A percentile compares a stretch with the other conserved stretches of the same genome.
These are phyloP conservation scores for Anisognathus igniventris DNA, from an alignment of 2,797 vertebrate genomes.

Conservation along the genomic window DNA sequence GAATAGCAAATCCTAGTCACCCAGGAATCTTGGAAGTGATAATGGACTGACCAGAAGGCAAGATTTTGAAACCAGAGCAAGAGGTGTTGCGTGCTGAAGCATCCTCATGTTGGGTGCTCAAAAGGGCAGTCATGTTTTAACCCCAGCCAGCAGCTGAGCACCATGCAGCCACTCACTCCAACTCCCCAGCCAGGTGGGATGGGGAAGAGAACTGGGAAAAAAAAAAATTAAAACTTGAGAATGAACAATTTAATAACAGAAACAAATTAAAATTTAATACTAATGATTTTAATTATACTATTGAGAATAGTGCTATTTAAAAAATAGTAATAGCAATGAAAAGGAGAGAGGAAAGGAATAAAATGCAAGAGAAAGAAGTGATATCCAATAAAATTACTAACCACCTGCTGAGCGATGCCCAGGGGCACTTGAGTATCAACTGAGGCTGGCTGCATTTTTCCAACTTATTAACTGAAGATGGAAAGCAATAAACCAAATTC, in stretches of 20 bases:
- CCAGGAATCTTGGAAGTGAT: background rate
- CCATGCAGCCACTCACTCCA: background rate
- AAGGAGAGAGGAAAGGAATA: background rate
- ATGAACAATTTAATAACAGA: background rate
- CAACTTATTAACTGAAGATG: background rate
- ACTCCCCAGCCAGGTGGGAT: background rate
- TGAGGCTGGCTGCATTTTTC: background rate
- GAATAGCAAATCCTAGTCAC: background rate
- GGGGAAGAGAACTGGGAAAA: background rate
- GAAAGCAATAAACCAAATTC: background rate
- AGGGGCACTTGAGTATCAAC: background rate
- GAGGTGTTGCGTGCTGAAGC: accelerated
- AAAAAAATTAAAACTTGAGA: accelerated
- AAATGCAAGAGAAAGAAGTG: background rate
- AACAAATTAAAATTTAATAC: background rate
- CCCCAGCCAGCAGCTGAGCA: background rate
- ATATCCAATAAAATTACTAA: background rate
- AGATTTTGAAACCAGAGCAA: background rate
- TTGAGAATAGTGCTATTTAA: background rate
- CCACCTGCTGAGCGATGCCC: accelerated
- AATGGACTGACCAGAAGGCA: background rate
- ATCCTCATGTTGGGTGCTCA: accelerated
- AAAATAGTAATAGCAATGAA: background rate
- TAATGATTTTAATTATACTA: background rate
- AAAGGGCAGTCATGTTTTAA: background rate